These are phyloP conservation scores for Cephus runcator DNA, from an alignment of 2,888 invertebrate genomes.

Conservation along the genomic window DNA sequence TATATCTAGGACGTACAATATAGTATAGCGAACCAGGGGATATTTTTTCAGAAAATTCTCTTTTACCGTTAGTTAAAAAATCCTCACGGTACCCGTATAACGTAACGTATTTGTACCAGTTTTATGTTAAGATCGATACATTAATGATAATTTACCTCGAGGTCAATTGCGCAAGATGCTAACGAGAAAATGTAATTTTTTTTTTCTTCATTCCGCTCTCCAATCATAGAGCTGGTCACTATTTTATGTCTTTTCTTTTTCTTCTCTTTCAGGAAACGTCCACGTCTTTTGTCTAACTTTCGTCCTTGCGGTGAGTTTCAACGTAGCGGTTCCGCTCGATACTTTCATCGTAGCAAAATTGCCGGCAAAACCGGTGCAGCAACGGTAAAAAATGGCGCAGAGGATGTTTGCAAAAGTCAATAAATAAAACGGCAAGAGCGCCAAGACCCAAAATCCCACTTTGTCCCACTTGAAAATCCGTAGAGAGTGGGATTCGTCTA, in stretches of 20 bases:
- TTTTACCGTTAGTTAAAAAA: too few relatives aligned
- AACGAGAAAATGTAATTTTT: not conserved
- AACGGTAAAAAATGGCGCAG: not conserved
- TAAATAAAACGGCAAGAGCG: not conserved
- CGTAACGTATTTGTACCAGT: not conserved
- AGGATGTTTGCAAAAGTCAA: not conserved
- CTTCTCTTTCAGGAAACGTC: slow-evolving; percentile 23
- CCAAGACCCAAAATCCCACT: not conserved
- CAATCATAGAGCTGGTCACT: not conserved
- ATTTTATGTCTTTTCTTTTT: slow-evolving; percentile 10
- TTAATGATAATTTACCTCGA: not conserved
- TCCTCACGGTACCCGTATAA: not conserved
- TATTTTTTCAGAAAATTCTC: not conserved
- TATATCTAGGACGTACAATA: not conserved
- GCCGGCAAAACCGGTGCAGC: not conserved
- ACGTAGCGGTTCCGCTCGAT: not conserved
- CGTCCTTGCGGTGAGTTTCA: slow-evolving; percentile 27
- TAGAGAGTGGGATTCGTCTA: not conserved
- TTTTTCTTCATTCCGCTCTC: not conserved
- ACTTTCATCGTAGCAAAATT: not conserved
- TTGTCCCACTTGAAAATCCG: not conserved
- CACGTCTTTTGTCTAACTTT: slow-evolving; percentile 21
- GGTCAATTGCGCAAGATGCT: not conserved
- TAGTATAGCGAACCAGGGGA: not conserved
- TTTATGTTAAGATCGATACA: not conserved